Percentiles rank a stretch among this genome's conserved stretches.
These are phyloP conservation scores for Himalopsyche kuldschensis DNA, from an alignment of 2,888 invertebrate species.

Conservation along the genomic window DNA sequence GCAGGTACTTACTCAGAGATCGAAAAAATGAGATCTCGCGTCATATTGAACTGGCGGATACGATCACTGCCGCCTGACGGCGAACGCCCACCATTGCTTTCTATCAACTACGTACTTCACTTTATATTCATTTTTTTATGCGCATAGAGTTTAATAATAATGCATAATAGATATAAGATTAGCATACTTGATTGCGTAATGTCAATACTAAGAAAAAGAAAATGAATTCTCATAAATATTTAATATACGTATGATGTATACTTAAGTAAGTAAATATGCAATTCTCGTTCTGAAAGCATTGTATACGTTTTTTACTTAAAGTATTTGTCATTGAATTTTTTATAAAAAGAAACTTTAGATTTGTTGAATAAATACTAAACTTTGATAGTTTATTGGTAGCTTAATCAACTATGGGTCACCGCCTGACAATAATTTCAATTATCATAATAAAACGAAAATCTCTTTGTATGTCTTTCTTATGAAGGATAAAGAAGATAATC, in stretches of 20 bases:
- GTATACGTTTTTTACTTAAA: neutral
- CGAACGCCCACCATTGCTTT: neutral
- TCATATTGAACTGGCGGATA: neutral
- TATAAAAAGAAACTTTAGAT: too few species aligned
- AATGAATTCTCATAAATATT: neutral
- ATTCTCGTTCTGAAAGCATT: neutral
- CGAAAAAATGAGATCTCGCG: neutral
- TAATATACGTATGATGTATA: neutral
- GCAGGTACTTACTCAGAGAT: neutral
- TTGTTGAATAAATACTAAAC: too few species aligned
- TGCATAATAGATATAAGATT: neutral
- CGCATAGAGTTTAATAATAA: neutral
- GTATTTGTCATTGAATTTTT: too few species aligned
- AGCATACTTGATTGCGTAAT: neutral
- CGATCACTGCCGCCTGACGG: neutral
- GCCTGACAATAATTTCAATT: too few species aligned
- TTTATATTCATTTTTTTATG: neutral
- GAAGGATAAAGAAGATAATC: too few species aligned
- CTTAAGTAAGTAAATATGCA: neutral
- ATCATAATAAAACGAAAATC: too few species aligned
- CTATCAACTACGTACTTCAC: neutral
- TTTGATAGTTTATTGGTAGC: too few species aligned
- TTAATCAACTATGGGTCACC: too few species aligned
- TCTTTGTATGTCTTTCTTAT: too few species aligned
- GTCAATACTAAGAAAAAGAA: neutral